Percentiles rank a stretch among this genome's conserved stretches.
phyloP scores from a whole-genome alignment of 1,140 invertebrate genomes.

The Helicoverpa armigera region DNA sequence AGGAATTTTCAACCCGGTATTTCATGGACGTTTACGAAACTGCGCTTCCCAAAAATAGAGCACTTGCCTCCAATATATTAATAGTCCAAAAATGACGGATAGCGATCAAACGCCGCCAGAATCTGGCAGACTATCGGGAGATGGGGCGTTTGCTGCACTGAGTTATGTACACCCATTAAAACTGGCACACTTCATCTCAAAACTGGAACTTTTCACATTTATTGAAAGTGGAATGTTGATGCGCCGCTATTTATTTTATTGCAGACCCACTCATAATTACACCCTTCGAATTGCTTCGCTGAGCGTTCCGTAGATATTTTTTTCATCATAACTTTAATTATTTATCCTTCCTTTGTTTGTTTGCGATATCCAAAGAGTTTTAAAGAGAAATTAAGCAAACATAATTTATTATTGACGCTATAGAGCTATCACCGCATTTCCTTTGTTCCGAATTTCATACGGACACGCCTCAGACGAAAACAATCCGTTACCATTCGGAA shows the following conservation, averaged over 20 bases:
- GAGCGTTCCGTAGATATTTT: background rate
- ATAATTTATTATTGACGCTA: conserved; percentile 12
- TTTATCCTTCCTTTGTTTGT: background rate
- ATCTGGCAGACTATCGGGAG: conserved; percentile 33
- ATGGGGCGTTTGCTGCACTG: background rate
- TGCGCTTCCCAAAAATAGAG: conserved; percentile 33
- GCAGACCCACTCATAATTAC: background rate
- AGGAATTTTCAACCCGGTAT: background rate
- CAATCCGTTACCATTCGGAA: conserved; percentile 13
- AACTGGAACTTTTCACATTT: conserved; percentile 10
- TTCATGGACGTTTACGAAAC: conserved; percentile 20
- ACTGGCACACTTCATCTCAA: conserved; percentile 6
- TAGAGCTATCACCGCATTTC: conserved; percentile 9
- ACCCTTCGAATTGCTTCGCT: background rate
- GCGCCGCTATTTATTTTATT: conserved; percentile 5
- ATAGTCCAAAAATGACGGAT: conserved; percentile 37
- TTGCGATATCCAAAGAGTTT: background rate
- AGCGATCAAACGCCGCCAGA: conserved; percentile 33
- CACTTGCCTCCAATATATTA: conserved; percentile 37
- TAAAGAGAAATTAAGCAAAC: conserved; percentile 3
- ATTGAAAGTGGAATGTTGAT: conserved; percentile 32
- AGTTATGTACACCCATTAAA: conserved; percentile 25
- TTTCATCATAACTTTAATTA: background rate
- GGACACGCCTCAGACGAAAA: conserved; percentile 6
- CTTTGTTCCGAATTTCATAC: background rate